Evolutionary conservation across 2,797 vertebrate genomes (phyloP).

Genomic region (Intellagama lesueurii): DNA sequence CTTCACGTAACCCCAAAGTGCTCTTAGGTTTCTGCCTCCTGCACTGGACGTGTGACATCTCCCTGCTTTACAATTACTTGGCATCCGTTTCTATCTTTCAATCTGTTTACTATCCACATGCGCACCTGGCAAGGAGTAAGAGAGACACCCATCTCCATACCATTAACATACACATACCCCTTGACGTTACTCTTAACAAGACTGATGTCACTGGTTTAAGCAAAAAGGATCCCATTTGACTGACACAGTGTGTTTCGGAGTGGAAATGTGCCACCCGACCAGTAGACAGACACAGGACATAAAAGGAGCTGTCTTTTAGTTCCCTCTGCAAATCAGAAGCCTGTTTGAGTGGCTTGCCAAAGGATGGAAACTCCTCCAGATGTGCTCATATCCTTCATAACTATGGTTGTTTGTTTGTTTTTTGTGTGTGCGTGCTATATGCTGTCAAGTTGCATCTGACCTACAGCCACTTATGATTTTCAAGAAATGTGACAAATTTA

Average conservation of each 20-base stretch:
- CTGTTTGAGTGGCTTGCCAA: background rate
- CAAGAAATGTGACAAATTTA: too few species aligned
- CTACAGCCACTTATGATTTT: too few species aligned
- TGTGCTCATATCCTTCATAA: too few species aligned
- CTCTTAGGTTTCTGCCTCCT: background rate
- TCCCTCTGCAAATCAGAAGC: background rate
- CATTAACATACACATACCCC: background rate
- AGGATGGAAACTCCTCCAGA: background rate
- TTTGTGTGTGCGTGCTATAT: too few species aligned
- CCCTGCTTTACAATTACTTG: background rate
- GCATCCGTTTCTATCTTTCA: background rate
- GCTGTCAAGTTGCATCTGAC: too few species aligned
- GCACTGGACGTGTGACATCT: background rate
- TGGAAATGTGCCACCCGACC: background rate
- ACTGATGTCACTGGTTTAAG: background rate
- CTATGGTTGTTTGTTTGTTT: too few species aligned
- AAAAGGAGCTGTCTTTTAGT: background rate
- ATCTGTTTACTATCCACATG: background rate
- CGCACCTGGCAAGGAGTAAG: background rate
- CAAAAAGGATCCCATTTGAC: too few species aligned
- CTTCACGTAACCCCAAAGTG: too few species aligned
- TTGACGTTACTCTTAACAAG: background rate
- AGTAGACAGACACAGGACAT: too few species aligned
- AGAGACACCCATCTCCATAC: background rate
- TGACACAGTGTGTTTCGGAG: background rate